These are phyloP conservation scores for Embiotoca jacksoni DNA, from an alignment of 2,113 vertebrate genomes.

Conservation along the genomic window DNA sequence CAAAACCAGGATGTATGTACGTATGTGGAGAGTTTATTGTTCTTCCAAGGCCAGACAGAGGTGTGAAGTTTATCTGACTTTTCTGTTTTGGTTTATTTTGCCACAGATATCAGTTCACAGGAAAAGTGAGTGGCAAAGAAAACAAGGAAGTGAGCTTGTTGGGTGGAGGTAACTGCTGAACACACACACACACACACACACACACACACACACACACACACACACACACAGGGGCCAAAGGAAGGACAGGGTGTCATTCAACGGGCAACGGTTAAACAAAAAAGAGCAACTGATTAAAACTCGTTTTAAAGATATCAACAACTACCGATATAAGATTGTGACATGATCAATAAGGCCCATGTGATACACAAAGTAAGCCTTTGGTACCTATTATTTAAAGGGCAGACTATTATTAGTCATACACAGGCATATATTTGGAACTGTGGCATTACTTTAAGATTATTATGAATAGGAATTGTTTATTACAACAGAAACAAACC, in stretches of 20 bases:
- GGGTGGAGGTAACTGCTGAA: slow-evolving; percentile 60
- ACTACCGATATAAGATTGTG: not conserved
- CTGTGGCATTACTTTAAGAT: too few relatives aligned
- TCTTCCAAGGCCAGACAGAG: slow-evolving; percentile 53
- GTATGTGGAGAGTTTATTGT: slow-evolving; percentile 64
- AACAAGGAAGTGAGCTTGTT: slow-evolving; percentile 76
- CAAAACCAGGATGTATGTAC: slow-evolving; percentile 41
- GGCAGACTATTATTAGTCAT: too few relatives aligned
- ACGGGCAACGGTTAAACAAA: slow-evolving; percentile 45
- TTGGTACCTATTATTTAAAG: too few relatives aligned
- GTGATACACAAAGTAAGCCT: not conserved
- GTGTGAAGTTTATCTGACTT: slow-evolving; percentile 74
- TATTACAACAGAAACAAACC: too few relatives aligned
- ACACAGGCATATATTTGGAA: too few relatives aligned
- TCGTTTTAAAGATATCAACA: not conserved
- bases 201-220: slow-evolving; percentile 16
- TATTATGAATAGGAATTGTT: not conserved
- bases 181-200: too few relatives aligned
- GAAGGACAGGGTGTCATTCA: slow-evolving; percentile 66
- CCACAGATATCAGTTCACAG: slow-evolving; percentile 73
- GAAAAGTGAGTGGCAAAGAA: slow-evolving; percentile 69
- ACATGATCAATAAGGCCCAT: not conserved
- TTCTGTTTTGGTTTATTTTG: slow-evolving; percentile 75
- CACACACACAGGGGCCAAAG: slow-evolving; percentile 48
- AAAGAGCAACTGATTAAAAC: not conserved